Conservation (phyloP, 2,113 vertebrate species). For the Lepisosteus oculatus region DNA sequence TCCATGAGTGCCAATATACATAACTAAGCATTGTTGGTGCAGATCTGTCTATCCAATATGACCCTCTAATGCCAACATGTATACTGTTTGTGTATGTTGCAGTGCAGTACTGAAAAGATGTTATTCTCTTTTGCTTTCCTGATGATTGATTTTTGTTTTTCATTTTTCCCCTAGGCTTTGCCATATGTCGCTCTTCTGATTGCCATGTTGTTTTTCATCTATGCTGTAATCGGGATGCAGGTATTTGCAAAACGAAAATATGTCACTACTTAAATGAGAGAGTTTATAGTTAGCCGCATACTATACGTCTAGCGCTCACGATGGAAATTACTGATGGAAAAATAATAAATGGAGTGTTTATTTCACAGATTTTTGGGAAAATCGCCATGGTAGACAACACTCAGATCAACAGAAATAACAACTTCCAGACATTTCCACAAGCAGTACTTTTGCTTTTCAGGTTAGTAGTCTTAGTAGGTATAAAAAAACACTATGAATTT, state of each 20-base stretch:
- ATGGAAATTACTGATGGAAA: no score
- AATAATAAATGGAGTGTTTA: neutral
- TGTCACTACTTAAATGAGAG: no score
- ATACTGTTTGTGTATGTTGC: no score
- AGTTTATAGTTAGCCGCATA: no score
- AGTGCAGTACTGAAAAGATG: no score
- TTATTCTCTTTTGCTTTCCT: neutral
- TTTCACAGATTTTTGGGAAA: slow-evolving; percentile 90
- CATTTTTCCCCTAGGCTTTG: slow-evolving; percentile 71
- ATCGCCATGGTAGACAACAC: slow-evolving; percentile 93
- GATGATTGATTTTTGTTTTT: neutral
- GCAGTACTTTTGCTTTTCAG: slow-evolving; percentile 95
- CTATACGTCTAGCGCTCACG: no score
- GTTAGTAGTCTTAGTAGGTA: slow-evolving; percentile 49
- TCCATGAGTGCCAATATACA: no score
- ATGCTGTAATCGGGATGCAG: slow-evolving; percentile 98
- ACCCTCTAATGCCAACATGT: no score
- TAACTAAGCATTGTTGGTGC: no score
- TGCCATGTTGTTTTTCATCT: slow-evolving; percentile 99
- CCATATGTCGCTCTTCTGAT: slow-evolving; percentile 96
- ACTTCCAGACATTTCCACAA: slow-evolving; percentile 97
- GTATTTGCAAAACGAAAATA: slow-evolving; percentile 49
- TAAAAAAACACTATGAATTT: no score
- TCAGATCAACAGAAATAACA: slow-evolving; percentile 98
- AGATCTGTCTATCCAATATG: no score